phyloP scores from a whole-genome alignment of 2,113 vertebrate species.

The Pygoscelis antarcticus region DNA sequence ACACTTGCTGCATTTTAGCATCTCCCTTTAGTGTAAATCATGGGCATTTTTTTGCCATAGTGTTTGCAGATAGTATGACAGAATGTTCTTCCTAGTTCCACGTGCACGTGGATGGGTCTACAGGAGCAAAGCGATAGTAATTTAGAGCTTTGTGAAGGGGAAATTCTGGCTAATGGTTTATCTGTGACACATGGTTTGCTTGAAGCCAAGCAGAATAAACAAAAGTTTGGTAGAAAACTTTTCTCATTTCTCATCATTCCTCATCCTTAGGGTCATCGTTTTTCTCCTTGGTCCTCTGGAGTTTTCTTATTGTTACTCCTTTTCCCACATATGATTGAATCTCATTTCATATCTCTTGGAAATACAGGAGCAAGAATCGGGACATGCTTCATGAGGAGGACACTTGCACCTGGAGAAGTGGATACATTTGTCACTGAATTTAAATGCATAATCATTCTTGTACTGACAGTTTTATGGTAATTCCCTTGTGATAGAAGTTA shows the following conservation, averaged over 20 bases:
- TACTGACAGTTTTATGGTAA: background rate
- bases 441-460: background rate
- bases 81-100: background rate
- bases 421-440: background rate
- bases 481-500: background rate
- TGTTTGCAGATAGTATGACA: background rate
- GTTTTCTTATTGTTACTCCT: background rate
- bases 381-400: background rate
- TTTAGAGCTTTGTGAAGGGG: background rate
- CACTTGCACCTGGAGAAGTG: background rate
- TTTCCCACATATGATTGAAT: background rate
- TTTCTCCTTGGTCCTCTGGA: background rate
- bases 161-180: background rate
- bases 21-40: background rate
- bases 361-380: background rate
- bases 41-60: background rate
- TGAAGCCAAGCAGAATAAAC: background rate
- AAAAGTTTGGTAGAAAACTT: background rate
- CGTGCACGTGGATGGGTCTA: background rate
- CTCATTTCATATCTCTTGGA: background rate
- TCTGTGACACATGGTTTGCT: background rate
- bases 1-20: background rate
- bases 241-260: too few species aligned
- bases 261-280: background rate
- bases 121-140: background rate